These are phyloP conservation scores for Lepeophtheirus nordmannii DNA, from an alignment of 2,888 invertebrate genomes.

Conservation along the genomic window DNA sequence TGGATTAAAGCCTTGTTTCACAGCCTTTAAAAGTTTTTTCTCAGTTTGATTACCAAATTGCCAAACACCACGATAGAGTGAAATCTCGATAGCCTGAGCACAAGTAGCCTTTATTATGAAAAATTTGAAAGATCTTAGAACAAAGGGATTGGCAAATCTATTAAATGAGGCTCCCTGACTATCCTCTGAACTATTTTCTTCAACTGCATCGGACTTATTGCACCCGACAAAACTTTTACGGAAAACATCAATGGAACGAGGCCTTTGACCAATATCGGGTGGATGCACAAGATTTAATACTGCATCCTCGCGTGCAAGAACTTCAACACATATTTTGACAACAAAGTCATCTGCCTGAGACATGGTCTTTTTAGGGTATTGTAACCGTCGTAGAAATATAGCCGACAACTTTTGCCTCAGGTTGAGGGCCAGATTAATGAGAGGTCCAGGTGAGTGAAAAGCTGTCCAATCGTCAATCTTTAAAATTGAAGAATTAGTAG, in stretches of 20 bases:
- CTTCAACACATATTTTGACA: background rate
- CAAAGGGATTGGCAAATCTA: background rate
- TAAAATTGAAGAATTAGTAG: conserved; percentile 39
- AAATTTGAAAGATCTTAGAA: background rate
- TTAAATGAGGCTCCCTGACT: background rate
- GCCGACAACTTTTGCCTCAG: conserved; percentile 57
- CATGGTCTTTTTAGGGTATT: conserved; percentile 37
- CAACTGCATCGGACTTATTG: background rate
- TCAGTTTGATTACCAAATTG: background rate
- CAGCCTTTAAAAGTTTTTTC: background rate
- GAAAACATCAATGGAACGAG: background rate
- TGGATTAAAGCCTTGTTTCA: background rate
- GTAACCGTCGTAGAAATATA: conserved; percentile 44
- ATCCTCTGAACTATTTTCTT: background rate
- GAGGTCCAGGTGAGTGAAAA: conserved; percentile 51
- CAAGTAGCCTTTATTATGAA: background rate
- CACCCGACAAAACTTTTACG: background rate
- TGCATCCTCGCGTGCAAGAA: background rate
- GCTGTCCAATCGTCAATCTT: conserved; percentile 58
- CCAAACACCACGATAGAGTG: background rate
- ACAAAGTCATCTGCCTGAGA: conserved; percentile 28
- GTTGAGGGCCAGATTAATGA: conserved; percentile 48
- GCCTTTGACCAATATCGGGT: background rate
- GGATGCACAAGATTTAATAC: background rate
- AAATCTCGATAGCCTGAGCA: background rate